phyloP scores from a whole-genome alignment of 1,140 invertebrate species.

The Diabrotica virgifera region DNA sequence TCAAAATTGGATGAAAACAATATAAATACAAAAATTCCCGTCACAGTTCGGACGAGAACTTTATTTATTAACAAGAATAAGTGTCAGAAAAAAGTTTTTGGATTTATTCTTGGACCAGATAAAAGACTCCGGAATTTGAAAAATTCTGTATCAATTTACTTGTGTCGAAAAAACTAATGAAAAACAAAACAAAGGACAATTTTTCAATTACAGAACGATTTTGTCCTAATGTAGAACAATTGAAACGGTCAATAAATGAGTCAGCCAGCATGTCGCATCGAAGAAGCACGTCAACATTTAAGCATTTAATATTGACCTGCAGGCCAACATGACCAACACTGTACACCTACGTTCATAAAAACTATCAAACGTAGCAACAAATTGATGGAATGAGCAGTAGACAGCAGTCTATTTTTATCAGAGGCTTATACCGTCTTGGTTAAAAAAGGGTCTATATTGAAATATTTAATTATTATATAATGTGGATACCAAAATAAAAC shows the following conservation, averaged over 20 bases:
- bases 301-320: conserved; percentile 34
- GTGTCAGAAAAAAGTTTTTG: too few species aligned
- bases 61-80: too few species aligned
- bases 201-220: conserved; percentile 3
- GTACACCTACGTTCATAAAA: conserved; percentile 31
- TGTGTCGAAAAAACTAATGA: neutral
- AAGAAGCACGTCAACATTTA: conserved; percentile 36
- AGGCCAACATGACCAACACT: conserved; percentile 33
- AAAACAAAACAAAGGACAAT: neutral
- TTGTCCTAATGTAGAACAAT: neutral
- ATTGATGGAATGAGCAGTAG: neutral
- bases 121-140: neutral
- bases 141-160: neutral
- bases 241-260: conserved; percentile 19
- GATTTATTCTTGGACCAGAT: too few species aligned
- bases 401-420: too few species aligned
- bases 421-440: too few species aligned
- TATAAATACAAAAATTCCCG: too few species aligned
- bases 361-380: neutral
- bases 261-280: conserved; percentile 27
- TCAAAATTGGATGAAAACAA: too few species aligned
- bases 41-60: too few species aligned
- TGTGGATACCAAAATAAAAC: too few species aligned
- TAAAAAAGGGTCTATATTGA: too few species aligned
- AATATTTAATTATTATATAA: too few species aligned